These are phyloP conservation scores for Parazoanthus atlanticus DNA, from an alignment of 92 coral and sea anemone genomes.

Conservation along the genomic window DNA sequence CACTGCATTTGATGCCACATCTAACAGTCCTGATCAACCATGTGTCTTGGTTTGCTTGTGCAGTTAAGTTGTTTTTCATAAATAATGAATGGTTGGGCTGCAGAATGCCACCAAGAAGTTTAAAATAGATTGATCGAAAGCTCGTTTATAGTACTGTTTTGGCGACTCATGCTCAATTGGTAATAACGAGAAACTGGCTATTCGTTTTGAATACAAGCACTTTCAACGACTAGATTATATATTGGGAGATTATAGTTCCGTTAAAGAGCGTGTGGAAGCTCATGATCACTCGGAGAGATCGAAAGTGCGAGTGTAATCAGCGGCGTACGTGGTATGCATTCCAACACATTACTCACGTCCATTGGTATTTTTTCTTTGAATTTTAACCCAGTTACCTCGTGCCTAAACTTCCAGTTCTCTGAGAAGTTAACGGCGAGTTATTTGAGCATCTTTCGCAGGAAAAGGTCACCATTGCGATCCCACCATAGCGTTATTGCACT, in stretches of 20 bases:
- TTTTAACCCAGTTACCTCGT: neutral
- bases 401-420: neutral
- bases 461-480: neutral
- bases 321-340: neutral
- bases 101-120: neutral
- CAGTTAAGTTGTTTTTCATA: conserved; percentile 25
- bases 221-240: neutral
- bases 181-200: neutral
- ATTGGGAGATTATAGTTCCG: neutral
- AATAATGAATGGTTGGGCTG: neutral
- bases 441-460: neutral
- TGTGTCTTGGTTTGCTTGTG: neutral
- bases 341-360: neutral
- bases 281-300: neutral
- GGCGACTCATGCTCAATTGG: neutral
- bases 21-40: neutral
- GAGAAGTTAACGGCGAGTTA: neutral
- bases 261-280: neutral
- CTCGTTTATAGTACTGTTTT: neutral
- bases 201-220: neutral
- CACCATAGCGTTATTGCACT: neutral
- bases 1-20: neutral
- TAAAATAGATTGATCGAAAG: neutral
- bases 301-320: conserved; percentile 19
- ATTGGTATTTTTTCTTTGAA: neutral